These are phyloP conservation scores for Phortica magna DNA, from an alignment of 2,888 invertebrate genomes.

Conservation along the genomic window DNA sequence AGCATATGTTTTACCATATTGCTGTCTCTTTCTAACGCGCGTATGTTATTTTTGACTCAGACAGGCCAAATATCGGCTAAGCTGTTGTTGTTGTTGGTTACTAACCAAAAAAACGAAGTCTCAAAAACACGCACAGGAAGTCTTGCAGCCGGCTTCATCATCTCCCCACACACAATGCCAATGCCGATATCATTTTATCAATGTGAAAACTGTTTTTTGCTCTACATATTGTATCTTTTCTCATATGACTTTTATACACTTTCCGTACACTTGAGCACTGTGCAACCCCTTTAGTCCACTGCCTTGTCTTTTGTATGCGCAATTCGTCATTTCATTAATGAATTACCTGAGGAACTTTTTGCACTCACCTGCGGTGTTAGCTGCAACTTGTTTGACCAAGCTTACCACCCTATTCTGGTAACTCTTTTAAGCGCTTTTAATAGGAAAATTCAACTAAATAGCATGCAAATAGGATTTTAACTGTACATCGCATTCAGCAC, in stretches of 20 bases:
- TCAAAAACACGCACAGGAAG: conserved; percentile 23
- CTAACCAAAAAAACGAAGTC: neutral
- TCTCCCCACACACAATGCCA: neutral
- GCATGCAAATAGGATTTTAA: too few species aligned
- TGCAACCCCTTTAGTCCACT: neutral
- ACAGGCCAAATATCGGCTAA: too few species aligned
- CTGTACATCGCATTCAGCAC: too few species aligned
- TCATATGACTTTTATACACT: neutral
- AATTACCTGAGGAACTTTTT: neutral
- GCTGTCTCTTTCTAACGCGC: neutral
- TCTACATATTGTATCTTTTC: conserved; percentile 9
- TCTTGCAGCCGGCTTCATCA: conserved; percentile 19
- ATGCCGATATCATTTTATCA: conserved; percentile 40
- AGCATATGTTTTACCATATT: conserved; percentile 20
- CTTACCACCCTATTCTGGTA: too few species aligned
- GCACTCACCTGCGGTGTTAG: too few species aligned
- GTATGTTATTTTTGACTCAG: neutral
- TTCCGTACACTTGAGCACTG: neutral
- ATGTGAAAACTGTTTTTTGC: conserved; percentile 60
- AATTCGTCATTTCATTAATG: conserved; percentile 20
- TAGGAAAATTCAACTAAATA: too few species aligned
- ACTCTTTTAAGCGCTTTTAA: too few species aligned
- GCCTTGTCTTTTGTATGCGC: too few species aligned
- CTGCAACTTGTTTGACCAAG: too few species aligned
- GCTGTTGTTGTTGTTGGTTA: too few species aligned